Evolutionary conservation across 2,113 vertebrate species (phyloP).

Genomic region (Sardina pilchardus): DNA sequence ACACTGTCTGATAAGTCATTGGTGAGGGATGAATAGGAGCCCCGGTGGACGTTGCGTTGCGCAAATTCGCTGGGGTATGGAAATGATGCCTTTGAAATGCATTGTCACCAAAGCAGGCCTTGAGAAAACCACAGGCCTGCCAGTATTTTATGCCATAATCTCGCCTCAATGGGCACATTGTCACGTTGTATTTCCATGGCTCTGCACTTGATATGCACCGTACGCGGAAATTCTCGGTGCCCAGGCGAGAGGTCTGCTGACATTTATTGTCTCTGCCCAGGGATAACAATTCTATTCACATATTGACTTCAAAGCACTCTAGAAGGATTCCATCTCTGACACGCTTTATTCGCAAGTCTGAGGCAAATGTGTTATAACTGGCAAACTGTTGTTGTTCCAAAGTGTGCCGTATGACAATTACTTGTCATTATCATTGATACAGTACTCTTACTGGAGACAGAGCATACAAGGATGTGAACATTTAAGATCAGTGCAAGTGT

Average conservation of each 20-base stretch:
- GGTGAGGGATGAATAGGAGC: neutral
- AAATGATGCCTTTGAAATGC: conserved; percentile 40
- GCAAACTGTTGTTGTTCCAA: neutral
- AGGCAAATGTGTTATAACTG: conserved; percentile 22
- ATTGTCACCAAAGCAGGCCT: conserved; percentile 27
- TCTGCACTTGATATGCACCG: conserved; percentile 32
- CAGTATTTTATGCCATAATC: conserved; percentile 44
- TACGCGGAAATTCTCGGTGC: neutral
- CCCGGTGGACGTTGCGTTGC: conserved; percentile 19
- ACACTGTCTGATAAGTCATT: conserved; percentile 32
- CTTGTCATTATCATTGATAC: neutral
- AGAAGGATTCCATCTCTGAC: neutral
- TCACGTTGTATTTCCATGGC: conserved; percentile 42
- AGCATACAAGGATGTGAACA: neutral
- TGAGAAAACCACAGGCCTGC: conserved; percentile 27
- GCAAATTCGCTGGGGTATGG: conserved; percentile 37
- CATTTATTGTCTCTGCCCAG: conserved; percentile 38
- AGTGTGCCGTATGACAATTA: neutral
- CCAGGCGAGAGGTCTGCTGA: conserved; percentile 23
- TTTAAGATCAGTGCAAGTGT: neutral
- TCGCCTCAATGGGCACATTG: conserved; percentile 46
- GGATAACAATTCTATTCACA: conserved; percentile 30
- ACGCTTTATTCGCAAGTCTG: neutral
- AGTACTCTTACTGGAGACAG: neutral
- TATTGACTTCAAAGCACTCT: conserved; percentile 28